phyloP scores from a whole-genome alignment of 2,113 vertebrate species.

The Perca schrenkii region DNA sequence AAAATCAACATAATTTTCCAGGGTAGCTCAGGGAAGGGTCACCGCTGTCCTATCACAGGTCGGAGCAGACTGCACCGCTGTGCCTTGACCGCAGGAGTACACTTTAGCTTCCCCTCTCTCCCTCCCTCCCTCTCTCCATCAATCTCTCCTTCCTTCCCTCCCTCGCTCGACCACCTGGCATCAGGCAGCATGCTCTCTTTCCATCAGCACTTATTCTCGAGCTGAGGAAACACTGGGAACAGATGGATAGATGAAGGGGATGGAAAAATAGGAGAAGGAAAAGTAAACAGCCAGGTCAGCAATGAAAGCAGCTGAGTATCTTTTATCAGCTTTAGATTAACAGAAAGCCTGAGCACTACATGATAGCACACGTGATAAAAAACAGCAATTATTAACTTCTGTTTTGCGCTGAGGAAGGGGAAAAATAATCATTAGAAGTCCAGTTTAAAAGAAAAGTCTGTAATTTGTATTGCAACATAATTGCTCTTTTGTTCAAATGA shows the following conservation, averaged over 20 bases:
- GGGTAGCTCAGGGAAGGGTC: slow-evolving; percentile 52
- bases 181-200: slow-evolving; percentile 42
- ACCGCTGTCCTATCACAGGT: slow-evolving; percentile 74
- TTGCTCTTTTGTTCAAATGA: slow-evolving; percentile 9
- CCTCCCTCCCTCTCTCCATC: slow-evolving; percentile 24
- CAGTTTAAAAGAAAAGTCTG: background rate
- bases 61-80: slow-evolving; percentile 49
- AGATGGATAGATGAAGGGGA: slow-evolving; percentile 67
- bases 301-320: slow-evolving; percentile 50
- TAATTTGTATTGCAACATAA: slow-evolving; percentile 7
- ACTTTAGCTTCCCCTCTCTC: slow-evolving; percentile 32
- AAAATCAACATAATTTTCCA: slow-evolving; percentile 49
- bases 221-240: slow-evolving; percentile 54
- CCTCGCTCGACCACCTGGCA: slow-evolving; percentile 64
- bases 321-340: slow-evolving; percentile 67
- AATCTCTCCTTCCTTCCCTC: slow-evolving; percentile 9
- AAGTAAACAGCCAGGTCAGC: slow-evolving; percentile 75
- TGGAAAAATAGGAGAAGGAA: slow-evolving; percentile 73
- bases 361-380: slow-evolving; percentile 17
- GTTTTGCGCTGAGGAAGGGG: slow-evolving; percentile 1
- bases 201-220: slow-evolving; percentile 80
- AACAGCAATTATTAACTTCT: slow-evolving; percentile 52
- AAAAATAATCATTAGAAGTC: slow-evolving; percentile 15
- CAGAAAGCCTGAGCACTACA: slow-evolving; percentile 18
- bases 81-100: slow-evolving; percentile 51